Base-by-base conservation (phyloP, 2,888 invertebrate species). In the Drosophila prostipennis region DNA sequence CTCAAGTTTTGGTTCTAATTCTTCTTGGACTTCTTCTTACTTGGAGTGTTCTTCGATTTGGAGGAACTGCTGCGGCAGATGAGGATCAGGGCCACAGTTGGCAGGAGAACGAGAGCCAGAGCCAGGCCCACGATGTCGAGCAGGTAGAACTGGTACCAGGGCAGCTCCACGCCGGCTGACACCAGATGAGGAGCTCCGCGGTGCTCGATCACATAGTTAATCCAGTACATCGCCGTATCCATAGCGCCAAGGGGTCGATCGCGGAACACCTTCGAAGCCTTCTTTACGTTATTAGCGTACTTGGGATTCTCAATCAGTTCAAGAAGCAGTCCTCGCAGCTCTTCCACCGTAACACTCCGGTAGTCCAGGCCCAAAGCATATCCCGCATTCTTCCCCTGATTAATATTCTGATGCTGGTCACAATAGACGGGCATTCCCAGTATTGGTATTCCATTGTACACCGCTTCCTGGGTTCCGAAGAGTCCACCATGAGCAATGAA, bases 401-500 rank as follows among this genome's bases (percentile, higher is more conserved):
- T 83, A 8, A 90, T 79, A 36, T 92, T 91, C 1, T 88, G 67
- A 16, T 76, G 57, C 77, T 92, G 92, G 73, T 92, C 92, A 3
- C 80, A 87, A 48, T 78, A 91, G 29, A 92, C 71, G 3, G 92
- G 92, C 45, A 92, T 89, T 1, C 92, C 91, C 0, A 92, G 65
- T 32, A 92, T 79, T 0, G 92, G 92, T 0, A 92, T 89, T 2
- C 89, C 91, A 36, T 89, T 75, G 43, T 89, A 63, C 0, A 92
- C 78, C 0, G 91, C 89, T 67, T 92, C 92, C 67, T 91, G 91
- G 3, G 87, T 88, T 29, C 92, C 91, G 34, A 91, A 82, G 1
- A 87, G 73, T 0, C 90, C 90, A 0, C 92, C 92, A 23, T 92
- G 92, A 0, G 91, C 86, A 13, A 92, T 92, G 72, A 92, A 92